Percentiles rank a stretch among this genome's conserved stretches.
phyloP scores from a whole-genome alignment of 1,140 invertebrate species.

The Heliconius nattereri region DNA sequence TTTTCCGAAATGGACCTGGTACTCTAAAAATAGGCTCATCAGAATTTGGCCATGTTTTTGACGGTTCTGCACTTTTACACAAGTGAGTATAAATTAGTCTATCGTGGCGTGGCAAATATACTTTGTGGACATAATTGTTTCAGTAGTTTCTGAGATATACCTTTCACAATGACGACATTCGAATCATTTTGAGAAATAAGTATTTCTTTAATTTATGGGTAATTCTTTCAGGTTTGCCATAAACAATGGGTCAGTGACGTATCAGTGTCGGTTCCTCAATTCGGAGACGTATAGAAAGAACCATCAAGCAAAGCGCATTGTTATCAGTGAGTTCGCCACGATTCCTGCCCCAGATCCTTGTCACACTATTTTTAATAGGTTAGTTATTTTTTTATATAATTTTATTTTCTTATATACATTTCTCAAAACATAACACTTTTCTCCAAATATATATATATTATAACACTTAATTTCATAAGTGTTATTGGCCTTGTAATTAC shows the following conservation, averaged over 20 bases:
- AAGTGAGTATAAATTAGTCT: conserved; percentile 72
- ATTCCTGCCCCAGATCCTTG: conserved; percentile 89
- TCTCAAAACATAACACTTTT: no score
- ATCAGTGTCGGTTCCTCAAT: conserved; percentile 89
- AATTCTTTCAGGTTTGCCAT: conserved; percentile 85
- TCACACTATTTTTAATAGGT: conserved; percentile 88
- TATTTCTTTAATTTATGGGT: neutral
- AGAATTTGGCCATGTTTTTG: conserved; percentile 90
- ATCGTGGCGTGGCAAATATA: neutral
- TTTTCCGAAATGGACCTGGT: conserved; percentile 92
- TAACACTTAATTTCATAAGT: no score
- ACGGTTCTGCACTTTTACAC: conserved; percentile 91
- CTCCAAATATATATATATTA: no score
- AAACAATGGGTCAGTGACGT: conserved; percentile 86
- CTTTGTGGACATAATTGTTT: no score
- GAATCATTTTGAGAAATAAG: neutral
- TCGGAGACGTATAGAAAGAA: conserved; percentile 89
- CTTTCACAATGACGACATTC: no score
- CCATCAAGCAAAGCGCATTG: conserved; percentile 88
- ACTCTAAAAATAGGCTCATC: conserved; percentile 88
- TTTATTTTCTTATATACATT: no score
- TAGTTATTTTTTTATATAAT: neutral
- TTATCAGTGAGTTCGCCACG: conserved; percentile 92
- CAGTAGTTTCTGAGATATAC: no score
- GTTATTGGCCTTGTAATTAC: neutral